These are phyloP conservation scores for Torymus aiolomorphi DNA, from an alignment of 2,888 invertebrate species.

Conservation along the genomic window DNA sequence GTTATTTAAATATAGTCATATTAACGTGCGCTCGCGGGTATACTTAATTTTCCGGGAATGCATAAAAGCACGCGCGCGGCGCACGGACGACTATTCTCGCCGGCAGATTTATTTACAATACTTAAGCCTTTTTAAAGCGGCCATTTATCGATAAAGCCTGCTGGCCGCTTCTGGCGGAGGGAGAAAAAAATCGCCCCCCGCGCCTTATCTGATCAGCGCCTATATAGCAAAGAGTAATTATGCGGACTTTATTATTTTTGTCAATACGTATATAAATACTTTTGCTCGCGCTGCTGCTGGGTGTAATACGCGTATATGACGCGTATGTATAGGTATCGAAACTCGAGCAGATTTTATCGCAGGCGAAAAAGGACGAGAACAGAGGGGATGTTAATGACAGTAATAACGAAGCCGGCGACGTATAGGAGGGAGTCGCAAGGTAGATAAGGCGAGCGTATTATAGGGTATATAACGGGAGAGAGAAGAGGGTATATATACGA, in stretches of 20 bases:
- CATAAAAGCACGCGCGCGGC: too few relatives aligned
- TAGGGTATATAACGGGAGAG: not conserved
- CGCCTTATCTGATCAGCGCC: constrained; percentile 4
- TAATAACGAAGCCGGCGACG: constrained; percentile 8
- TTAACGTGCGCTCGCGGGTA: too few relatives aligned
- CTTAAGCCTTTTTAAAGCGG: constrained; percentile 12
- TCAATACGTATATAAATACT: constrained; percentile 25
- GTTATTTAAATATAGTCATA: too few relatives aligned
- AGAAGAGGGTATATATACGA: not conserved
- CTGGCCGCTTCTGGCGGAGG: not conserved
- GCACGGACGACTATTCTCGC: not conserved
- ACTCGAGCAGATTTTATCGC: constrained; percentile 48
- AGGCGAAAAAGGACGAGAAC: not conserved
- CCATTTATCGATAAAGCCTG: constrained; percentile 21
- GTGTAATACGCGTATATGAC: too few relatives aligned
- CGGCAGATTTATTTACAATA: constrained; percentile 22
- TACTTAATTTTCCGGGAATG: too few relatives aligned
- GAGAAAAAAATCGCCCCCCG: not conserved
- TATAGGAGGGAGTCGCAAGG: not conserved
- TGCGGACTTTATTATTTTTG: constrained; percentile 39
- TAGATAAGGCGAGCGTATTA: constrained; percentile 9
- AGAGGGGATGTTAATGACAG: constrained; percentile 32
- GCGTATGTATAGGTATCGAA: constrained; percentile 23
- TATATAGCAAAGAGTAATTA: constrained; percentile 31
- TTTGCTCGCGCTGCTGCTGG: not conserved